Evolutionary conservation across 2,797 vertebrate species (phyloP).

Genomic region (Epinephelus awoara): DNA sequence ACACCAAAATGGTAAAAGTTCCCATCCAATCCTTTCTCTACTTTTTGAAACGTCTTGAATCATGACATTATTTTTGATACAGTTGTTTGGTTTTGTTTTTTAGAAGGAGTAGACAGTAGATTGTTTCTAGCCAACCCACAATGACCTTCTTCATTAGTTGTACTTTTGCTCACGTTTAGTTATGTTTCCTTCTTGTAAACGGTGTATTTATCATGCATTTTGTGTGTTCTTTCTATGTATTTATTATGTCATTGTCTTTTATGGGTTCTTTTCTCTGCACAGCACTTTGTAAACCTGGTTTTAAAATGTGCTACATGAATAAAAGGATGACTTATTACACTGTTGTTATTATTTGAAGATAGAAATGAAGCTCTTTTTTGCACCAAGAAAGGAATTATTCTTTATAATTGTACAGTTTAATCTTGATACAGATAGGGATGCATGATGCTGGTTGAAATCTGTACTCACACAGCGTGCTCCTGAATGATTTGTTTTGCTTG

Average conservation of each 20-base stretch:
- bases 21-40: constrained; percentile 1
- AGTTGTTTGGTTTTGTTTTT: neutral
- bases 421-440: too few relatives aligned
- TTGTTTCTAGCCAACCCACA: constrained; percentile 1
- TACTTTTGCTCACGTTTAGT: constrained; percentile 19
- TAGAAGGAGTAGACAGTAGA: neutral
- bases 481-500: too few relatives aligned
- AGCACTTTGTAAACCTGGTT: constrained; percentile 60
- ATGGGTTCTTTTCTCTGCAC: constrained; percentile 32
- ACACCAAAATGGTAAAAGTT: constrained; percentile 13
- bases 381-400: neutral
- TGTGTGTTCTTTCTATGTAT: constrained; percentile 37
- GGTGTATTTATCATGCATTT: constrained; percentile 27
- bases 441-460: too few relatives aligned
- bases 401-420: too few relatives aligned
- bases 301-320: constrained; percentile 57
- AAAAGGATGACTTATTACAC: constrained; percentile 37
- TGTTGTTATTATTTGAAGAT: constrained; percentile 19
- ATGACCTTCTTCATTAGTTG: constrained; percentile 6
- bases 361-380: constrained; percentile 18
- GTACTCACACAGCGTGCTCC: too few relatives aligned
- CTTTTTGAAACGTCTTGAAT: constrained; percentile 12
- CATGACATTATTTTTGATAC: constrained; percentile 16
- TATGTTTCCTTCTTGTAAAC: constrained; percentile 37
- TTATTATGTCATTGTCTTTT: constrained; percentile 32